Conservation (phyloP, 1,140 invertebrate species). For the Stratiolaelaps scimitus region DNA sequence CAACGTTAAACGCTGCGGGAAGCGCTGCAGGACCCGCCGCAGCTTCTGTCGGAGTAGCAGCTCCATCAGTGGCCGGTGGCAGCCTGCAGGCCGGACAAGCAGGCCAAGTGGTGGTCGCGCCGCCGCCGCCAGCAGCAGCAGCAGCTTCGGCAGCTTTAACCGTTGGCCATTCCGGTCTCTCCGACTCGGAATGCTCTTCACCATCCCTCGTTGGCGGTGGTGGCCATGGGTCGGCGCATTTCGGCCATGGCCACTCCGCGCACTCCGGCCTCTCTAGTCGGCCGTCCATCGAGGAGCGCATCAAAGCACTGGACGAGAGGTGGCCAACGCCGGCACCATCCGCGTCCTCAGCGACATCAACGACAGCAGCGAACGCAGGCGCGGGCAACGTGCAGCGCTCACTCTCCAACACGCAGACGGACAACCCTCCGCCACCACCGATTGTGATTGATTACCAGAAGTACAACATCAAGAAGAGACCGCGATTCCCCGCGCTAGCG, state of each 20-base stretch:
- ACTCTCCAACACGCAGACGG: constrained; percentile 39
- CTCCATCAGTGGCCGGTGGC: too few species aligned
- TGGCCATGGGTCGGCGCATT: neutral
- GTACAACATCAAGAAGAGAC: constrained; percentile 46
- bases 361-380: too few species aligned
- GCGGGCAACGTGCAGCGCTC: constrained; percentile 33
- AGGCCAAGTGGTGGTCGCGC: constrained; percentile 50
- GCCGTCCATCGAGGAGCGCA: constrained; percentile 62
- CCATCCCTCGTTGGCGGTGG: constrained; percentile 12
- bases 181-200: constrained; percentile 28
- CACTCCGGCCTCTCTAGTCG: constrained; percentile 32
- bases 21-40: too few species aligned
- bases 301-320: constrained; percentile 75
- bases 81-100: constrained; percentile 35
- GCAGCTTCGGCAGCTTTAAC: constrained; percentile 31
- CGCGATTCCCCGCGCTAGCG: constrained; percentile 33
- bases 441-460: constrained; percentile 44
- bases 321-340: constrained; percentile 40
- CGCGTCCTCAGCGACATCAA: constrained; percentile 27
- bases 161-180: constrained; percentile 18
- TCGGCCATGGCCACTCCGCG: constrained; percentile 4
- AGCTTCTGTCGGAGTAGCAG: too few species aligned
- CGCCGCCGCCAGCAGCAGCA: constrained; percentile 34
- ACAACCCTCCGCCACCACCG: constrained; percentile 45
- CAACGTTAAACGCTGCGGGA: neutral